Conservation (phyloP, 2,797 vertebrate species). For the Emys orbicularis region DNA sequence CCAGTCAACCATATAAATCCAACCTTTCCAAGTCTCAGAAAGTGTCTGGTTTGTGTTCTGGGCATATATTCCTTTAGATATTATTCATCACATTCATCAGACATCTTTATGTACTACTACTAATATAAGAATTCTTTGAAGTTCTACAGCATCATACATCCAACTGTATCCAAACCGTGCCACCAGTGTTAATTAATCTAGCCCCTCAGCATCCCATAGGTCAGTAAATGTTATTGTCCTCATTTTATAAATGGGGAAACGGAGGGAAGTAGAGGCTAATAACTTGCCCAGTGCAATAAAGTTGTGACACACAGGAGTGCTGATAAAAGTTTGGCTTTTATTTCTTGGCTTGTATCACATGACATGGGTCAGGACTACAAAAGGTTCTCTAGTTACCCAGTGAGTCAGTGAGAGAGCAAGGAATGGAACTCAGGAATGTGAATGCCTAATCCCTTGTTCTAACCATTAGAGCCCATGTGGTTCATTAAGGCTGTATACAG, state of each 20-base stretch:
- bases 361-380: not conserved
- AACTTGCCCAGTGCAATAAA: not conserved
- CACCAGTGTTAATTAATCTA: not conserved
- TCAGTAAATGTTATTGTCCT: not conserved
- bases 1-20: not conserved
- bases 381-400: not conserved
- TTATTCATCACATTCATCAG: not conserved
- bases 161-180: not conserved
- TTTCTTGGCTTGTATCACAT: not conserved
- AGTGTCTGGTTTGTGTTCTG: not conserved
- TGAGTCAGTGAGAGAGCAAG: not conserved
- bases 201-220: not conserved
- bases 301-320: not conserved
- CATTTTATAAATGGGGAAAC: not conserved
- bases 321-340: not conserved
- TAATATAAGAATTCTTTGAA: not conserved
- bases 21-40: conserved; percentile 3
- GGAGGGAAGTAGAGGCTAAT: not conserved
- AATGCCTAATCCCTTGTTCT: not conserved
- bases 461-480: not conserved
- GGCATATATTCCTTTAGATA: not conserved
- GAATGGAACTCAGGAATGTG: not conserved
- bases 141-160: not conserved
- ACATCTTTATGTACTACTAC: not conserved
- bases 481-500: not conserved